These are phyloP conservation scores for Salminus brasiliensis DNA, from an alignment of 2,113 vertebrate genomes.

Conservation along the genomic window DNA sequence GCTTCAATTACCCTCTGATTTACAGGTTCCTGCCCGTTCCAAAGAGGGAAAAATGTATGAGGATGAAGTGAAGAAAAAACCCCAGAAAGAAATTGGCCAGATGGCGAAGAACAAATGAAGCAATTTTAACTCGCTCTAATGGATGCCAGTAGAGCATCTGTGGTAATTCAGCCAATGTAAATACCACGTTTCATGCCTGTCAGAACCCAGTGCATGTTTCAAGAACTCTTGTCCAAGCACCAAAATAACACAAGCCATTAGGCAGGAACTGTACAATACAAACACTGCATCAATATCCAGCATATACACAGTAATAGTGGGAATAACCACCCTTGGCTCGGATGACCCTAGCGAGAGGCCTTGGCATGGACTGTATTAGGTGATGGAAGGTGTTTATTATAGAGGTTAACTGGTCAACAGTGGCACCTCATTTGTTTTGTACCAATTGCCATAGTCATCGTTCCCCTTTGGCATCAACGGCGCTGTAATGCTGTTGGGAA, in stretches of 20 bases:
- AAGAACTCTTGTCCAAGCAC: conserved; percentile 36
- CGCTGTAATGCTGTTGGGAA: too few species aligned
- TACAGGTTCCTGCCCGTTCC: conserved; percentile 19
- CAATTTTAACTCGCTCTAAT: conserved; percentile 54
- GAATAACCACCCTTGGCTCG: too few species aligned
- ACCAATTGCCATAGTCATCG: too few species aligned
- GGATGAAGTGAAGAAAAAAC: conserved; percentile 13
- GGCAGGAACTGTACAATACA: conserved; percentile 18
- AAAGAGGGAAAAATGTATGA: conserved; percentile 35
- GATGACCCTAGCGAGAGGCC: too few species aligned
- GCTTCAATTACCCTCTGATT: conserved; percentile 40
- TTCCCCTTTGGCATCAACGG: too few species aligned
- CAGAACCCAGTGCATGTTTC: conserved; percentile 33
- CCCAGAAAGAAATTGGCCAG: conserved; percentile 47
- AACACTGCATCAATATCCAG: neutral
- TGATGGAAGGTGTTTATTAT: too few species aligned
- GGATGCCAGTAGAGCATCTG: conserved; percentile 53
- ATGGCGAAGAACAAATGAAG: conserved; percentile 61
- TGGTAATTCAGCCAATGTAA: conserved; percentile 55
- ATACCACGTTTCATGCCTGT: conserved; percentile 54
- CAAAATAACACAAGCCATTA: conserved; percentile 32
- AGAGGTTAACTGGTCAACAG: too few species aligned
- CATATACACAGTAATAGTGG: conserved; percentile 13
- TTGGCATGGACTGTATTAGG: too few species aligned
- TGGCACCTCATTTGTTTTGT: too few species aligned